A percentile compares a stretch with the other conserved stretches of the same genome.
These are phyloP conservation scores for Leucophenga varia DNA, from an alignment of 1,140 invertebrate genomes.

Conservation along the genomic window DNA sequence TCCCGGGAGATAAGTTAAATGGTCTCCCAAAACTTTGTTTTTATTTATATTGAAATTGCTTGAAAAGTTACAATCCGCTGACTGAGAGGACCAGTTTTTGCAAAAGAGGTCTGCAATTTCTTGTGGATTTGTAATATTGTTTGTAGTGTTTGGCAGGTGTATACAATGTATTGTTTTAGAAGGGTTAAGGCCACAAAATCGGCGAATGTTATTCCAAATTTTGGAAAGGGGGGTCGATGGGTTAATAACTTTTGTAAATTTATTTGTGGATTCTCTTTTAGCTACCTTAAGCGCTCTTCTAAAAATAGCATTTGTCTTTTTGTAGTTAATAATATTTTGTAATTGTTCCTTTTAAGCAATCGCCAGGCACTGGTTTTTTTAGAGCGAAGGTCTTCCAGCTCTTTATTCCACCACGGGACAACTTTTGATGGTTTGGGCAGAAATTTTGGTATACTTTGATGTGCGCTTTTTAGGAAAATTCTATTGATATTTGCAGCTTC, in stretches of 20 bases:
- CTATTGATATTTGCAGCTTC: too few species aligned
- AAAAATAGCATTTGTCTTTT: conserved; percentile 6
- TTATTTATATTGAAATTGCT: neutral
- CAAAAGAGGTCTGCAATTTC: conserved; percentile 7
- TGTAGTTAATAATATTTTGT: conserved; percentile 12
- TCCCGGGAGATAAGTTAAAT: too few species aligned
- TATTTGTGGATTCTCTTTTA: conserved; percentile 9
- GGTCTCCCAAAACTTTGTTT: neutral
- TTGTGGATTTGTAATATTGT: neutral
- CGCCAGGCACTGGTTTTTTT: conserved; percentile 3
- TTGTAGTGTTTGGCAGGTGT: neutral
- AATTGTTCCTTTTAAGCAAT: conserved; percentile 3
- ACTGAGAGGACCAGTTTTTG: conserved; percentile 4
- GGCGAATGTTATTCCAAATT: conserved; percentile 10
- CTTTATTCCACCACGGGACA: conserved; percentile 11
- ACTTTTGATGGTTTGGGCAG: neutral
- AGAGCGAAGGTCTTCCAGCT: neutral
- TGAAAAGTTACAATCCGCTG: conserved; percentile 5
- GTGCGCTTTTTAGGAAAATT: too few species aligned
- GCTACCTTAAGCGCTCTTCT: conserved; percentile 9
- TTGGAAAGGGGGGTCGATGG: conserved; percentile 1
- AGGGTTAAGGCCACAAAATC: conserved; percentile 6
- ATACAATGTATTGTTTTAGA: conserved; percentile 4
- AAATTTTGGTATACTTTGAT: too few species aligned
- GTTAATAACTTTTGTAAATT: conserved; percentile 13